These are phyloP conservation scores for Dufourea novaeangliae DNA, from an alignment of 1,140 invertebrate species.

Conservation along the genomic window DNA sequence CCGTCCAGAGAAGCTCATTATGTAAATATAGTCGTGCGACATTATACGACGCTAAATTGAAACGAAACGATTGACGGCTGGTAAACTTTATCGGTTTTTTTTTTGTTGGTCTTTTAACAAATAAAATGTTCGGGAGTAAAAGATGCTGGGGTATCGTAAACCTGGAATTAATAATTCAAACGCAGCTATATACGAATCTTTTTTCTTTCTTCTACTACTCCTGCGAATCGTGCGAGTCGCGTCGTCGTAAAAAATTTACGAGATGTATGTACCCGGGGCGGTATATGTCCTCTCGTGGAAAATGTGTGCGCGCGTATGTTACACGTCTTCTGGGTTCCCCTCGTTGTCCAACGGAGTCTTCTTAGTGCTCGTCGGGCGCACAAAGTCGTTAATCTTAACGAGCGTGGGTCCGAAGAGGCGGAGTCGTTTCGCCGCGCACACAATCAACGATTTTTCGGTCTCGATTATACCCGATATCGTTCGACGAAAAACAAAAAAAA, in stretches of 20 bases:
- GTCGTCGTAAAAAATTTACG: slow-evolving; percentile 17
- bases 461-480: background rate
- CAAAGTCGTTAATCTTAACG: slow-evolving; percentile 65
- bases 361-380: slow-evolving; percentile 39
- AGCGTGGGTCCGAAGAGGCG: slow-evolving; percentile 40
- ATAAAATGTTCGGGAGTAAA: background rate
- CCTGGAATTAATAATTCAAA: background rate
- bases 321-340: slow-evolving; percentile 28
- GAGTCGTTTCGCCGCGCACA: slow-evolving; percentile 13
- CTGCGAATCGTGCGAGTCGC: slow-evolving; percentile 5
- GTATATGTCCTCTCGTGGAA: background rate
- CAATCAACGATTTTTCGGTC: slow-evolving; percentile 21
- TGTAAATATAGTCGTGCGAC: too few relatives aligned
- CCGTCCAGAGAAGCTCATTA: too few relatives aligned
- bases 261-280: background rate
- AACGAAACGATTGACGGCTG: too few relatives aligned
- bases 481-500: too few relatives aligned
- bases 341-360: slow-evolving; percentile 15
- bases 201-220: background rate
- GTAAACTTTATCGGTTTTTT: too few relatives aligned
- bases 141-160: too few relatives aligned
- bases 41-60: too few relatives aligned
- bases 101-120: too few relatives aligned
- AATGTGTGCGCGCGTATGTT: too few relatives aligned
- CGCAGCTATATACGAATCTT: background rate